Percentiles rank a stretch among this genome's conserved stretches.
These are phyloP conservation scores for Maccullochella peelii DNA, from an alignment of 2,113 vertebrate genomes.

Conservation along the genomic window DNA sequence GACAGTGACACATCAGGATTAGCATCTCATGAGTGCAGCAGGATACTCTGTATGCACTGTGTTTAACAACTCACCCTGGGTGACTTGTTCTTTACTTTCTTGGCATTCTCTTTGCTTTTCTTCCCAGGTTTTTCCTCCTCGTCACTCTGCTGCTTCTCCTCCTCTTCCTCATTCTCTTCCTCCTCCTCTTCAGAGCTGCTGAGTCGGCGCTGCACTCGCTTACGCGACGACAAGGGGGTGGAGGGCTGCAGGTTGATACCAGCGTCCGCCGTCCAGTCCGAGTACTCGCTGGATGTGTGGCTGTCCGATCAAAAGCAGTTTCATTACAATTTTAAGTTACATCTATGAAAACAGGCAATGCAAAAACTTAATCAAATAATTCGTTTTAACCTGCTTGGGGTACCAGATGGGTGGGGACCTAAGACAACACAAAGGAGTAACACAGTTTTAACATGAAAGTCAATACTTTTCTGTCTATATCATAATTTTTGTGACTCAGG, in stretches of 20 bases:
- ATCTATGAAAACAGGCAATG: not conserved
- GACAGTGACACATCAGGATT: not conserved
- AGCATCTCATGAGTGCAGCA: not conserved
- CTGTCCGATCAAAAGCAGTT: conserved; percentile 73
- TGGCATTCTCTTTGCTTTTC: conserved; percentile 78
- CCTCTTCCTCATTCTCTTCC: conserved; percentile 83
- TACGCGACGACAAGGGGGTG: conserved; percentile 86
- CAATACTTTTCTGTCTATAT: not conserved
- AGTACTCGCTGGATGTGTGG: conserved; percentile 92
- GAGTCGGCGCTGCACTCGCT: conserved; percentile 81
- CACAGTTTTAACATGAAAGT: conserved; percentile 2
- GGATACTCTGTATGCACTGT: not conserved
- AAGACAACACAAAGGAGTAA: conserved; percentile 22
- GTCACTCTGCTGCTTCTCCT: conserved; percentile 80
- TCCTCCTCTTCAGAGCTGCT: conserved; percentile 93
- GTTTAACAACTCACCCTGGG: conserved; percentile 71
- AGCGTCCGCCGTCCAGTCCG: conserved; percentile 95
- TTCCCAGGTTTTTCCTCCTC: conserved; percentile 77
- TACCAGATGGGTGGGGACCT: conserved; percentile 25
- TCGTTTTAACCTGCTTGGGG: conserved; percentile 18
- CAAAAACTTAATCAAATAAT: not conserved
- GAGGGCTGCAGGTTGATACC: conserved; percentile 92
- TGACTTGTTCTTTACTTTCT: conserved; percentile 78
- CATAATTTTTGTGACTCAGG: not conserved
- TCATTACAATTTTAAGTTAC: conserved; percentile 2